These are phyloP conservation scores for Hirtodrosophila cameraria DNA, from an alignment of 2,888 invertebrate species.

Conservation along the genomic window DNA sequence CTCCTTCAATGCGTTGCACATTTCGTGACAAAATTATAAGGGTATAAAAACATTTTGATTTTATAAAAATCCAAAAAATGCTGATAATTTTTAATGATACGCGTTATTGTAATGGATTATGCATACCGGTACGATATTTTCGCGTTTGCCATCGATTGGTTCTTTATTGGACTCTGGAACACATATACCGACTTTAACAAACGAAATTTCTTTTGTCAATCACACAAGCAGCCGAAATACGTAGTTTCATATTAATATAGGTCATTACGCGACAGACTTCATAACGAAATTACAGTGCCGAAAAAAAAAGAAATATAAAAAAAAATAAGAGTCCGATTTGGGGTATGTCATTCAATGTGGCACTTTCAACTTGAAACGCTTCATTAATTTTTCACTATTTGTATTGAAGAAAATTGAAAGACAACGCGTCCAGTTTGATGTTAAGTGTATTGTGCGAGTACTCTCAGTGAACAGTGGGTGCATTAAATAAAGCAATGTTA, in stretches of 20 bases:
- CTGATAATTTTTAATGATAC: too few relatives aligned
- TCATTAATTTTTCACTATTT: constrained; percentile 64
- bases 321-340: background rate
- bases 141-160: too few relatives aligned
- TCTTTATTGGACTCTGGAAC: too few relatives aligned
- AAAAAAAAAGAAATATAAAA: constrained; percentile 26
- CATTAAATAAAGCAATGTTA: constrained; percentile 41
- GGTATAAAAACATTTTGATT: too few relatives aligned
- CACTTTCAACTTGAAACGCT: constrained; percentile 58
- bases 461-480: constrained; percentile 14
- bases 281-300: constrained; percentile 55
- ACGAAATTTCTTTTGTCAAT: too few relatives aligned
- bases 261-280: constrained; percentile 58
- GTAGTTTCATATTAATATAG: constrained; percentile 54
- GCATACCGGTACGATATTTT: too few relatives aligned
- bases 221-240: background rate
- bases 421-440: constrained; percentile 15
- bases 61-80: too few relatives aligned
- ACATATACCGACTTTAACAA: too few relatives aligned
- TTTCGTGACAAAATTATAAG: too few relatives aligned
- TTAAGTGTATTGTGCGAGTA: constrained; percentile 15
- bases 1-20: too few relatives aligned
- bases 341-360: constrained; percentile 9
- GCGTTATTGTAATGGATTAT: too few relatives aligned
- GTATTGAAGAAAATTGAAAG: constrained; percentile 48